Conservation (phyloP, 2,797 vertebrate genomes). For the Morelia viridis region DNA sequence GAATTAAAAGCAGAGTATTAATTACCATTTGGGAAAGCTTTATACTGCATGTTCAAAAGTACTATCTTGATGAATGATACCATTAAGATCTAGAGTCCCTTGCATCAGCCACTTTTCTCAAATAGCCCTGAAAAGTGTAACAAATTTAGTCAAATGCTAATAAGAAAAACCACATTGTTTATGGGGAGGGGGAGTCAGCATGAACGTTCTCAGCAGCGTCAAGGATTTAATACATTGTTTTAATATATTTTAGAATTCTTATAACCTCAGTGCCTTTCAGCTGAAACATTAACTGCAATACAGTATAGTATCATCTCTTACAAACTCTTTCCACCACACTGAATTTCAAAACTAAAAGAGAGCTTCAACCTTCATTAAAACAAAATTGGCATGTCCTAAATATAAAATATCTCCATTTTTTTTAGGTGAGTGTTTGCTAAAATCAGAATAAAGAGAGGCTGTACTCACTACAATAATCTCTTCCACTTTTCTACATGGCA, state of each 20-base stretch:
- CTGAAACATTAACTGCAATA: constrained; percentile 35
- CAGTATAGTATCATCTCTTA: constrained; percentile 44
- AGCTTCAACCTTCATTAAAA: constrained; percentile 25
- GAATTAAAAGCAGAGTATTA: constrained; percentile 71
- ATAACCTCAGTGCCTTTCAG: constrained; percentile 51
- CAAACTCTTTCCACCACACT: constrained; percentile 12
- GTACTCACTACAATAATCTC: not conserved
- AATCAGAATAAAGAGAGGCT: constrained; percentile 14
- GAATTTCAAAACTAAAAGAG: constrained; percentile 28
- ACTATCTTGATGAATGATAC: constrained; percentile 73
- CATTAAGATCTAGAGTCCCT: constrained; percentile 74
- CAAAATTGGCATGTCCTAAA: constrained; percentile 37
- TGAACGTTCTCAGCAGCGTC: constrained; percentile 24
- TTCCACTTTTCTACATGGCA: not conserved
- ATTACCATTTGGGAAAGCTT: constrained; percentile 70
- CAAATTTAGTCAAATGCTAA: constrained; percentile 73
- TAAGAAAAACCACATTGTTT: constrained; percentile 59
- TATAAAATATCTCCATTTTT: constrained; percentile 38
- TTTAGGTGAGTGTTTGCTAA: constrained; percentile 36
- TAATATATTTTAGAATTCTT: constrained; percentile 57
- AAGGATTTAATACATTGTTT: constrained; percentile 59
- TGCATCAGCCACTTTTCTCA: constrained; percentile 58
- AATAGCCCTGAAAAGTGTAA: constrained; percentile 70
- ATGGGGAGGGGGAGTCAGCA: not conserved
- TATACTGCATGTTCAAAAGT: constrained; percentile 74